These are phyloP conservation scores for Furnarius figulus DNA, from an alignment of 2,113 vertebrate species.

Conservation along the genomic window DNA sequence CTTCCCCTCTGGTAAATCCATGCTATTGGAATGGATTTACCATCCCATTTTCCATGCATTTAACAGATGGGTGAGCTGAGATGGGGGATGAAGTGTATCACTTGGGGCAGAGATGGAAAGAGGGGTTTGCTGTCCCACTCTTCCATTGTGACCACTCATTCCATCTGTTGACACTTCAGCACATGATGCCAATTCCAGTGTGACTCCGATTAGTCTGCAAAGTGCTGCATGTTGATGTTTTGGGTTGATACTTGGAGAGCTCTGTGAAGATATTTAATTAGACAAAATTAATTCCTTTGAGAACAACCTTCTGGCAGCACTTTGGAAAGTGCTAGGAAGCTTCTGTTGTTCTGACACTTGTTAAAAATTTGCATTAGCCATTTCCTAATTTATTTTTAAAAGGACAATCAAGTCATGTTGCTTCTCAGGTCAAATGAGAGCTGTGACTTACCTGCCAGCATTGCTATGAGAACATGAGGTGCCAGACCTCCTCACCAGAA, in stretches of 20 bases:
- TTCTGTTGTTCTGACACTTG: constrained; percentile 2
- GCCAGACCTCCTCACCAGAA: background rate
- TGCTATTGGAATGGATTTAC: background rate
- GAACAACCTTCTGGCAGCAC: constrained; percentile 26
- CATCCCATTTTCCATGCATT: background rate
- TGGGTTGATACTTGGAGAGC: constrained; percentile 23
- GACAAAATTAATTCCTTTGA: constrained; percentile 41
- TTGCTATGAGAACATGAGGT: background rate
- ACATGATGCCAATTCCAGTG: background rate
- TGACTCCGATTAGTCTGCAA: background rate
- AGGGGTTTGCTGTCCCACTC: background rate
- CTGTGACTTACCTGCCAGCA: background rate
- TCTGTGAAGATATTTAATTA: constrained; percentile 35
- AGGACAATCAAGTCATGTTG: background rate
- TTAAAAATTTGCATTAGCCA: background rate
- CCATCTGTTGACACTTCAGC: constrained; percentile 1
- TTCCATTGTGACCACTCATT: background rate
- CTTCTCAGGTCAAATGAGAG: background rate
- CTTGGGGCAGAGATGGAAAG: background rate
- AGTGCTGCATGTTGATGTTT: constrained; percentile 33
- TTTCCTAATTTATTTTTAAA: constrained; percentile 3
- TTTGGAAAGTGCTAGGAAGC: background rate
- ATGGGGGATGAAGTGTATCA: rapidly evolving
- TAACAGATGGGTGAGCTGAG: background rate
- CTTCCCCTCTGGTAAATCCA: background rate